These are phyloP conservation scores for Drosophila eohydei DNA, from an alignment of 2,888 invertebrate species.

Conservation along the genomic window DNA sequence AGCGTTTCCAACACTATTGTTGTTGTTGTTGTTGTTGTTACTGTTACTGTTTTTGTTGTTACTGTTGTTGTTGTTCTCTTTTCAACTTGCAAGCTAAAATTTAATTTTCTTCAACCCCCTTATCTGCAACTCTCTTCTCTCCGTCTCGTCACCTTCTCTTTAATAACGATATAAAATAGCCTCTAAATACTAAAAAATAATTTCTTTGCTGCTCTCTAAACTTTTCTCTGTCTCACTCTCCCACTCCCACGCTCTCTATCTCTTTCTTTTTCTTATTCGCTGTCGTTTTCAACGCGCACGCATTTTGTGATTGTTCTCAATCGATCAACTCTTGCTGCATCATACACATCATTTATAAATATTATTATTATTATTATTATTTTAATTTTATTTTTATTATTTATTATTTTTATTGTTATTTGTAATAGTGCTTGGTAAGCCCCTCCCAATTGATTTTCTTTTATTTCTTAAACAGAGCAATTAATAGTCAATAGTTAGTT, in stretches of 20 bases:
- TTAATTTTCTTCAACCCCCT: conserved; percentile 41
- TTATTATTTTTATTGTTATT: conserved; percentile 34
- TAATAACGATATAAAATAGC: conserved; percentile 84
- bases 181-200: conserved; percentile 84
- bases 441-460: conserved; percentile 22
- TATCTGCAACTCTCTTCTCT: conserved; percentile 1
- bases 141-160: conserved; percentile 32
- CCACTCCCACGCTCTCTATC: not conserved
- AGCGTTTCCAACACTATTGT: conserved; percentile 12
- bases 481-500: conserved; percentile 42
- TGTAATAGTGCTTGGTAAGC: conserved; percentile 40
- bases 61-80: conserved; percentile 7
- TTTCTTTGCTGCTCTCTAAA: conserved; percentile 54
- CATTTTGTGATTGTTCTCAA: conserved; percentile 37
- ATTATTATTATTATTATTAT: conserved; percentile 41
- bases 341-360: conserved; percentile 28
- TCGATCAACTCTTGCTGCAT: conserved; percentile 17
- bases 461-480: conserved; percentile 45
- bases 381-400: conserved; percentile 13
- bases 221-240: conserved; percentile 17
- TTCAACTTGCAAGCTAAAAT: conserved; percentile 50
- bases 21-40: conserved; percentile 5
- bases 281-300: conserved; percentile 71
- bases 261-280: conserved; percentile 8
- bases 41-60: conserved; percentile 10